Evolutionary conservation across 2,888 invertebrate genomes (phyloP), one percentile per base, ranked within the genome.

Genomic region (Eupithecia dodoneata): DNA sequence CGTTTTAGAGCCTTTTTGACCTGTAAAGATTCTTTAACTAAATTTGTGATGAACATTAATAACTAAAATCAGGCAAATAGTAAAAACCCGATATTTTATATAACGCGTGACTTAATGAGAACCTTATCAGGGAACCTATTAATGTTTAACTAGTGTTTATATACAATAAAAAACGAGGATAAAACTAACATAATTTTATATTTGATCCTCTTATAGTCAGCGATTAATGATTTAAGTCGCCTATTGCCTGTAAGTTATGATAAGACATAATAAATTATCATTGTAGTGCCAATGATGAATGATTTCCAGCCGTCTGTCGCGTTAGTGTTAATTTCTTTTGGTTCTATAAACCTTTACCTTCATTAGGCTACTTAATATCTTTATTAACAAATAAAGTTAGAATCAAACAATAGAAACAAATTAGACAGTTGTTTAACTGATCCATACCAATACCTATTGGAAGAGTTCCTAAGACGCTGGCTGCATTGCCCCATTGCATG

Each of bases 181-280:
- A 3, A 18, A 59, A n/a, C 18, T 9, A 18, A 59, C 59, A 18
- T 18, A 30, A 59, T 59, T 59, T 59, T 7, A 59, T 9, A 18
- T 59, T 9, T n/a, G 71, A 72, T 71, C 52, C 44, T 55, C 45
- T 1, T 45, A 44, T 70, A 10, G 66, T 72, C 52, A 75, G 67
- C 44, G 55, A 75, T 66, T 41, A 30, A 41, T 41, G 41, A 4
- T 13, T 41, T 41, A 65, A 41, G 55, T 18, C 55, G 52, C 45
- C 6, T 7, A 45, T 7, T 45, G 45, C 45, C 45, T 30, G 30
- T 30, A 30, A 30, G 30, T 30, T 30, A 30, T 30, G 30, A 30
- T 30, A 30, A 30, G 30, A 1, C 30, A 72, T 44, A 45, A 55
- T 67, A 15, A 55, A 66, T 67, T 44, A 52, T 44, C 71, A 15